Percentiles rank a stretch among this genome's conserved stretches.
These are phyloP conservation scores for Potamarius usumacintae DNA, from an alignment of 2,113 vertebrate genomes.

Conservation along the genomic window DNA sequence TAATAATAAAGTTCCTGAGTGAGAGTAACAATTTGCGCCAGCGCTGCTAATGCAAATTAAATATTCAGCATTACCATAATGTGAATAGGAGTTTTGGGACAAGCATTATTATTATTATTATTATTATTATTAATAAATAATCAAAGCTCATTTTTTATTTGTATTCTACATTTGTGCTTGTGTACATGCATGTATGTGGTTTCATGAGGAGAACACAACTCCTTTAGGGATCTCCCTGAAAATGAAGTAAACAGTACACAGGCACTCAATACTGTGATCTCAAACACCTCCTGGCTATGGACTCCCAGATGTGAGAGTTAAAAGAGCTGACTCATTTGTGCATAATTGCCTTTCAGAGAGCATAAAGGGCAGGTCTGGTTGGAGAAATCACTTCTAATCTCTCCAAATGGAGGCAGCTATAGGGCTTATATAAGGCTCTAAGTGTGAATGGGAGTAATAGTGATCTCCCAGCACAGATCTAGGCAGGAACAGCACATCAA, in stretches of 20 bases:
- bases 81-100: neutral
- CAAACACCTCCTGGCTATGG: conserved; percentile 23
- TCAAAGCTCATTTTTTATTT: neutral
- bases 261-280: conserved; percentile 32
- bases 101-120: neutral
- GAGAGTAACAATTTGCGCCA: no score
- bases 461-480: conserved; percentile 3
- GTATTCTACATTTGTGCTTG: neutral
- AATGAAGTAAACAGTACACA: conserved; percentile 42
- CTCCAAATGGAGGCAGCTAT: neutral
- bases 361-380: conserved; percentile 30
- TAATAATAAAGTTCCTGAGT: no score
- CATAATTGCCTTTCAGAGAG: neutral
- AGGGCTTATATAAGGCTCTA: conserved; percentile 2
- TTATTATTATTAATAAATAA: neutral
- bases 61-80: neutral
- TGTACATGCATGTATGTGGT: neutral
- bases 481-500: neutral
- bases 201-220: conserved; percentile 24
- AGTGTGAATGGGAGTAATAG: conserved; percentile 20
- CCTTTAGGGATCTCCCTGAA: conserved; percentile 23
- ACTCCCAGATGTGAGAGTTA: neutral
- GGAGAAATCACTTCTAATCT: neutral
- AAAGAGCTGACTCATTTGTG: conserved; percentile 19
- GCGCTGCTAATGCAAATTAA: no score